Evolutionary conservation across 1,140 invertebrate species (phyloP).

Genomic region (Sarcophaga bullata): DNA sequence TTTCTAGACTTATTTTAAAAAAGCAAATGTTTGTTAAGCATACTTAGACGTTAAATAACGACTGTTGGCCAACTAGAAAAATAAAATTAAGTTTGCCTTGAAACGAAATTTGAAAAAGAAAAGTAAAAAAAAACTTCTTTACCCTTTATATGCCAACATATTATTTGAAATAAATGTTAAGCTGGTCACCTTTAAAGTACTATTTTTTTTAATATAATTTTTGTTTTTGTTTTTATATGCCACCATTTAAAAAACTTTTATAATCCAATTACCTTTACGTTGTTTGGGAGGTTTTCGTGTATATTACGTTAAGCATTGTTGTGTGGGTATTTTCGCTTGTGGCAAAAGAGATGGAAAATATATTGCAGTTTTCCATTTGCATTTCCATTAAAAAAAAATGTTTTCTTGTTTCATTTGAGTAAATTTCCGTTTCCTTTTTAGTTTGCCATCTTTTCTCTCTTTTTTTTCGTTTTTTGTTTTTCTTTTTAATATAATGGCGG

Average conservation of each 20-base stretch:
- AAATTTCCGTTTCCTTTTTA: slow-evolving; percentile 15
- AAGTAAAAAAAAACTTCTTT: too few relatives aligned
- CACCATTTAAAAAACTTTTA: slow-evolving; percentile 18
- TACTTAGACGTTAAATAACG: background rate
- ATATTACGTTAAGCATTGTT: too few relatives aligned
- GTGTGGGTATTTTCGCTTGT: too few relatives aligned
- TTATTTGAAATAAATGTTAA: background rate
- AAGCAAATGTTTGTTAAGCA: background rate
- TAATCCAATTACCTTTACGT: slow-evolving; percentile 26
- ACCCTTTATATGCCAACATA: too few relatives aligned
- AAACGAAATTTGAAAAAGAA: too few relatives aligned
- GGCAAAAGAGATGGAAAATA: background rate
- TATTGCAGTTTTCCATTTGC: background rate
- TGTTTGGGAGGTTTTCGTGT: background rate
- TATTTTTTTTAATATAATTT: background rate
- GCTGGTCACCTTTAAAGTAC: background rate
- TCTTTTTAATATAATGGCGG: background rate
- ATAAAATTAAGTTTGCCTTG: background rate
- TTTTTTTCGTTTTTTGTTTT: slow-evolving; percentile 9
- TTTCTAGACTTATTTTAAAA: too few relatives aligned
- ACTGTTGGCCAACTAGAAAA: background rate
- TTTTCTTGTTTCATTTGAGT: slow-evolving; percentile 20
- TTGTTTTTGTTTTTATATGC: background rate
- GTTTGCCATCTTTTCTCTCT: background rate
- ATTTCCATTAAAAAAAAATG: background rate